Base-by-base conservation (phyloP, 2,888 invertebrate genomes). In the Aphodius granarius region DNA sequence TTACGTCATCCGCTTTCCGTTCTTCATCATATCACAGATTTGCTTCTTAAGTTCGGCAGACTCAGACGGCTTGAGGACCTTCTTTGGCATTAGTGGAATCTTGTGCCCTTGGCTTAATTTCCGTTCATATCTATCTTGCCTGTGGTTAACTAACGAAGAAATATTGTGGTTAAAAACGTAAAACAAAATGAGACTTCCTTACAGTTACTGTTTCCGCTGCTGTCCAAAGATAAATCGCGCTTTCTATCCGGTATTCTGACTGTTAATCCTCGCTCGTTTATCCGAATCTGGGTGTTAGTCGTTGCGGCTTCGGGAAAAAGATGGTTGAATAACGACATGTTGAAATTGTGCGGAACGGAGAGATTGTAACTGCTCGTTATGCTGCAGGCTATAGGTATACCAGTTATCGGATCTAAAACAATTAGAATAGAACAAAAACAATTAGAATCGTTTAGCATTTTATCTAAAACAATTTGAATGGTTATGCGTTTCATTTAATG, bases 291-390 rank as follows among this genome's bases (percentile, higher is more conserved):
- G 66, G 64, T 23, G 18, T 21, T 63, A 19, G 22, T 72, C 6
- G 82, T 72, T 5, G 81, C 78, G 66, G 89, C 87, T 80, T 92
- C 91, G 15, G 94, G 93, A 86, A 94, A 91, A 79, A 95, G 89
- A 87, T 94, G 92, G 78, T 91, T 90, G 85, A 94, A 94, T 21
- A 95, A 88, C 85, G 95, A 89, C 82, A 93, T 89, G 88, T 95
- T 95, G 86, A 92, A 92, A 88, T 95, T 95, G 84, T 94, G 94
- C 22, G 90, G 90, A 72, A 91, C 89, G 83, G 91, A 89, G 83
- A 91, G 90, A 66, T 89, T 88, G 78, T 89, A 89, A 83, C 89
- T 90, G 82, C 90, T 90, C 20, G 90, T 85, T 1, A 89, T 89
- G 62, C 90, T 89, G 3, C 92, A 92, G 74, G 92, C 91, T 66